A percentile compares a stretch with the other conserved stretches of the same genome.
phyloP scores from a whole-genome alignment of 2,797 vertebrate genomes.

The Tapera naevia region DNA sequence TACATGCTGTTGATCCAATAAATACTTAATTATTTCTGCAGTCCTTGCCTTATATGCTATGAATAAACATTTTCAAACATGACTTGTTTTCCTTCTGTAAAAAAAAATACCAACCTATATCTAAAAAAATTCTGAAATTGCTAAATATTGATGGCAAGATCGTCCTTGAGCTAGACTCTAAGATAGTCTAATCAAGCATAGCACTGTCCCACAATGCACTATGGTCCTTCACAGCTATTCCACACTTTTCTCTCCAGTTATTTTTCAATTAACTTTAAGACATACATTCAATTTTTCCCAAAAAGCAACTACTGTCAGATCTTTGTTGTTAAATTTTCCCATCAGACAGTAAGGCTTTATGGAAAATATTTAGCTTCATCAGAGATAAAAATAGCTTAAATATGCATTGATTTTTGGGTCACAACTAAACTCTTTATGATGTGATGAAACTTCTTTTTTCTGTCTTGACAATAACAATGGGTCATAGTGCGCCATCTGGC shows the following conservation, averaged over 20 bases:
- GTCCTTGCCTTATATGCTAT: background rate
- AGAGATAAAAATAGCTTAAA: background rate
- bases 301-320: background rate
- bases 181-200: background rate
- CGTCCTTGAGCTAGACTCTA: fast-evolving
- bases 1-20: background rate
- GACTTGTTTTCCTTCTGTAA: background rate
- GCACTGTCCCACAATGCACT: background rate
- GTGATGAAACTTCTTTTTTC: background rate
- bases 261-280: background rate
- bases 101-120: background rate
- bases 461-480: background rate
- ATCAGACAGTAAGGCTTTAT: background rate
- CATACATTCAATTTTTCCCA: background rate
- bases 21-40: background rate
- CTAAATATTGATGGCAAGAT: background rate
- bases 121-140: no score
- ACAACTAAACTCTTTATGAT: background rate
- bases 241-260: background rate
- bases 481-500: background rate
- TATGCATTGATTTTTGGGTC: background rate
- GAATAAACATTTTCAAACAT: background rate
- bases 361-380: background rate
- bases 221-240: background rate
- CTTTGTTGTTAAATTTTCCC: background rate